These are phyloP conservation scores for Coregonus ussuriensis DNA, from an alignment of 2,797 vertebrate species.

Conservation along the genomic window DNA sequence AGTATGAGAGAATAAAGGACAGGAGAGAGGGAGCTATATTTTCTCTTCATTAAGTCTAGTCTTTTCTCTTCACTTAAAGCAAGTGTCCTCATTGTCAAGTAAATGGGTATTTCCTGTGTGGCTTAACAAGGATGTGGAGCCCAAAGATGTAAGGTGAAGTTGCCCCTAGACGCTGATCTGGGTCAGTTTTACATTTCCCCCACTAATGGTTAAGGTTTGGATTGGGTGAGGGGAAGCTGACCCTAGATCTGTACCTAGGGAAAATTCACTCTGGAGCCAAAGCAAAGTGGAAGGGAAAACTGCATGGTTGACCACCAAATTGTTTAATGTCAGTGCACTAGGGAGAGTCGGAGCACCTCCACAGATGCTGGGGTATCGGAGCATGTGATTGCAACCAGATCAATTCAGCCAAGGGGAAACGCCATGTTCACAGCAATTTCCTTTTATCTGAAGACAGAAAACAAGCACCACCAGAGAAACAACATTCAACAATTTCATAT, in stretches of 20 bases:
- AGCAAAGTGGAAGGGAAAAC: neutral
- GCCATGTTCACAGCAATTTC: neutral
- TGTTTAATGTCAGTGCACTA: neutral
- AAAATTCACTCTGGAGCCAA: neutral
- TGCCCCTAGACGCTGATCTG: neutral
- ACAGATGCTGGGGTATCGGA: neutral
- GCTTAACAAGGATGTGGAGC: neutral
- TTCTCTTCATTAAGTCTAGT: neutral
- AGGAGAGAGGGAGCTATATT: neutral
- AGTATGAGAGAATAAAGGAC: neutral
- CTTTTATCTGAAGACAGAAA: neutral
- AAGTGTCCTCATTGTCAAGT: neutral
- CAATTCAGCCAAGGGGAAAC: neutral
- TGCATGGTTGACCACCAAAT: neutral
- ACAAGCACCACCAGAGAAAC: neutral
- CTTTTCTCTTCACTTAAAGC: no score
- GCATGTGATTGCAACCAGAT: neutral
- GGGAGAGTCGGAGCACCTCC: neutral
- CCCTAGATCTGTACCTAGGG: neutral
- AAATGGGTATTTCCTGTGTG: neutral
- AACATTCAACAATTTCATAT: constrained; percentile 9
- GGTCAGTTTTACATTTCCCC: neutral
- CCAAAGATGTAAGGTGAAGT: neutral
- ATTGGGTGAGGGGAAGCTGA: neutral
- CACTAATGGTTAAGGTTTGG: neutral